These are phyloP conservation scores for Peromyscus aztecus DNA, from an alignment of 2,797 vertebrate genomes.

Conservation along the genomic window DNA sequence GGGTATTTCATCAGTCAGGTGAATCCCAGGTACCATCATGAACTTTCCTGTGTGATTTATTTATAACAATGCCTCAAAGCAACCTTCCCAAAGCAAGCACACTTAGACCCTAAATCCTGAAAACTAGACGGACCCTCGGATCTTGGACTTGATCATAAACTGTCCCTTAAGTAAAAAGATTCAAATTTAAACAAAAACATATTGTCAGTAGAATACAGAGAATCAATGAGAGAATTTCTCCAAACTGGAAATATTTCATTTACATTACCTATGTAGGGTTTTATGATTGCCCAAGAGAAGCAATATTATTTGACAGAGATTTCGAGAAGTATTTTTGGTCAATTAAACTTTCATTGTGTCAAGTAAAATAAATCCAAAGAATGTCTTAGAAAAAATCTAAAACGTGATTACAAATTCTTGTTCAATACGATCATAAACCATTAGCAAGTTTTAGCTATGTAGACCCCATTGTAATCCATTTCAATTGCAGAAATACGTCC, in stretches of 20 bases:
- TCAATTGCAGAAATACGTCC: background rate
- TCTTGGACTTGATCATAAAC: constrained; percentile 4
- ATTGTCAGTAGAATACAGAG: constrained; percentile 52
- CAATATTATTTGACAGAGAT: constrained; percentile 28
- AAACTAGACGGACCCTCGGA: background rate
- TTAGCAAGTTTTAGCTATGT: background rate
- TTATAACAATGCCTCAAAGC: background rate
- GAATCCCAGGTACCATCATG: background rate
- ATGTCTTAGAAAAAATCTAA: background rate
- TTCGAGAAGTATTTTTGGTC: background rate
- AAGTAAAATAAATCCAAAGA: constrained; percentile 34
- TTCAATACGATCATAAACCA: background rate
- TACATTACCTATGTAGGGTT: constrained; percentile 24
- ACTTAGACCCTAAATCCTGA: background rate
- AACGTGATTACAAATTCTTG: background rate
- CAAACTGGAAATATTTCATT: constrained; percentile 46
- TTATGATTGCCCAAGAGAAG: constrained; percentile 36
- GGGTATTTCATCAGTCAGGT: background rate
- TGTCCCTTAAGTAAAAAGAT: background rate
- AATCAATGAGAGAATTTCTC: constrained; percentile 15
- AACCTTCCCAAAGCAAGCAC: background rate
- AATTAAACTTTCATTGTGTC: constrained; percentile 46
- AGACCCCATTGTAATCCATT: background rate
- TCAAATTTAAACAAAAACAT: constrained; percentile 21
- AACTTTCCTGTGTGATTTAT: background rate